Evolutionary conservation across 2,888 invertebrate species (phyloP).

Genomic region (Acanthosoma haemorrhoidale): DNA sequence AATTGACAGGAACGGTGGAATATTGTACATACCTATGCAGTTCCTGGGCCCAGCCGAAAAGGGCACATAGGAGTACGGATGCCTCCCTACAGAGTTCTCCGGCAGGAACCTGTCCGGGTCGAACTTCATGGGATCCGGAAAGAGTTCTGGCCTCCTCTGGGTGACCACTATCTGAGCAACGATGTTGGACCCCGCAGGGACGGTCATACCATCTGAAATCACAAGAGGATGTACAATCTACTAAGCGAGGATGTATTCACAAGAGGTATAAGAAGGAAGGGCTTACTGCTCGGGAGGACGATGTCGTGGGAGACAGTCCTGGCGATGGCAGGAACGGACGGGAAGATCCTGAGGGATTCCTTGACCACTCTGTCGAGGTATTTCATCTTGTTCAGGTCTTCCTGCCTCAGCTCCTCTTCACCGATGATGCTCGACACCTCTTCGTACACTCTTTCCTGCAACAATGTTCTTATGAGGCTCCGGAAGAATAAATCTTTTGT

Average conservation of each 20-base stretch:
- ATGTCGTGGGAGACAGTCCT: background rate
- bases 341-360: slow-evolving; percentile 55
- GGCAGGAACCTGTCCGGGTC: slow-evolving; percentile 54
- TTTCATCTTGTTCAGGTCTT: slow-evolving; percentile 52
- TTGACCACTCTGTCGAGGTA: slow-evolving; percentile 55
- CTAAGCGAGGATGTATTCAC: too few relatives aligned
- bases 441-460: slow-evolving; percentile 47
- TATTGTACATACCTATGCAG: slow-evolving; percentile 50
- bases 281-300: slow-evolving; percentile 15
- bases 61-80: slow-evolving; percentile 54
- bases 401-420: slow-evolving; percentile 46
- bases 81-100: slow-evolving; percentile 45
- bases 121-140: slow-evolving; percentile 44
- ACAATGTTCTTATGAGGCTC: too few relatives aligned
- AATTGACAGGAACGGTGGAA: too few relatives aligned
- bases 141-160: slow-evolving; percentile 50
- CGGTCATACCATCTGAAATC: slow-evolving; percentile 47
- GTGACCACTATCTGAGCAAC: slow-evolving; percentile 47
- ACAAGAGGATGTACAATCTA: too few relatives aligned
- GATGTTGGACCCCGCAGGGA: slow-evolving; percentile 50
- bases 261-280: slow-evolving; percentile 40
- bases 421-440: slow-evolving; percentile 49
- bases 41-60: slow-evolving; percentile 62
- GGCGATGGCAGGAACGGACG: slow-evolving; percentile 48
- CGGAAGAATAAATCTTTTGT: too few relatives aligned